A percentile compares a stretch with the other conserved stretches of the same genome.
Evolutionary conservation across 2,888 invertebrate species (phyloP).

Genomic region (Sepioteuthis lessoniana): DNA sequence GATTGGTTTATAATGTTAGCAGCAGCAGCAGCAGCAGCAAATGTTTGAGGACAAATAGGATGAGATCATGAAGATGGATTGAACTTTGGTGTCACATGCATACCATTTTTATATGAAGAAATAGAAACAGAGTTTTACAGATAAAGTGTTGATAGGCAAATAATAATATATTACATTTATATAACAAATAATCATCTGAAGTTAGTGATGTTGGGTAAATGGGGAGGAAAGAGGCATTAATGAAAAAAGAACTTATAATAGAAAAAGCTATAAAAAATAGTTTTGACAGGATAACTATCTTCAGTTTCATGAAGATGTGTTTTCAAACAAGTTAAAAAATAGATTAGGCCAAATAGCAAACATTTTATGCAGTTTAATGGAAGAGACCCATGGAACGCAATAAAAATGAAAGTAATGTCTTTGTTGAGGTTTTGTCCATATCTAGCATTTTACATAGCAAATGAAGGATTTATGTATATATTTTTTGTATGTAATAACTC

Average conservation of each 20-base stretch:
- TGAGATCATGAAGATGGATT: neutral
- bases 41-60: neutral
- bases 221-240: neutral
- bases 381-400: neutral
- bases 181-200: neutral
- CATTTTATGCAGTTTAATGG: neutral
- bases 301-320: neutral
- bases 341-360: too few species aligned
- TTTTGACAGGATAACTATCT: neutral
- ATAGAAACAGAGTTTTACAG: neutral
- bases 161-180: slow-evolving; percentile 33
- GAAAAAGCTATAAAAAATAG: neutral
- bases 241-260: neutral
- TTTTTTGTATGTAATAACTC: neutral
- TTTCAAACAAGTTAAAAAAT: neutral
- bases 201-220: neutral
- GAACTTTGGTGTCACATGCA: neutral
- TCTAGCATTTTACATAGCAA: neutral
- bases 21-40: neutral
- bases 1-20: neutral
- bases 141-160: slow-evolving; percentile 4
- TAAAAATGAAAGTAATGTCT: neutral
- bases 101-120: neutral
- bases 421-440: neutral
- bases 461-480: neutral